These are phyloP conservation scores for Brachycybe producta DNA, from an alignment of 2,888 invertebrate species.

Conservation along the genomic window DNA sequence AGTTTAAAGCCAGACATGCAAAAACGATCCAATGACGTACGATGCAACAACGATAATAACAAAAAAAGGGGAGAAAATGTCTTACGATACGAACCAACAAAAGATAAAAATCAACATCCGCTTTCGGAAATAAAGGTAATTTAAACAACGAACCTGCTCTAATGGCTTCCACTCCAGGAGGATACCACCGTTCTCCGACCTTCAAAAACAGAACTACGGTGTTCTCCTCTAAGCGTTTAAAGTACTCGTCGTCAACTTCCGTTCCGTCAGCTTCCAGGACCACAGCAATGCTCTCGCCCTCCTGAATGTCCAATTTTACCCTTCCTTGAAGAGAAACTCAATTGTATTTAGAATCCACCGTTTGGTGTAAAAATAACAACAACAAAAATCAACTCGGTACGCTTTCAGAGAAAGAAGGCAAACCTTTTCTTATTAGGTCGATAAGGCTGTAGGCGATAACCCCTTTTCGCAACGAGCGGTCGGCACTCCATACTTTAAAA, in stretches of 20 bases:
- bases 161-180: constrained; percentile 86
- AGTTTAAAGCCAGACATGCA: neutral
- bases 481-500: constrained; percentile 21
- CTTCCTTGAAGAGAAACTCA: constrained; percentile 46
- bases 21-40: no score
- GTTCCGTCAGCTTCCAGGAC: constrained; percentile 86
- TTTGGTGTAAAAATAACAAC: neutral
- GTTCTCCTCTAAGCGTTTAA: constrained; percentile 79
- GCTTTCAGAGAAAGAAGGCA: neutral
- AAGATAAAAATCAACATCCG: neutral
- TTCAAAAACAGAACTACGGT: constrained; percentile 76
- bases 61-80: neutral
- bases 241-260: constrained; percentile 90
- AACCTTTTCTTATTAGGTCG: constrained; percentile 20
- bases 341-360: no score
- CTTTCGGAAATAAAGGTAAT: neutral
- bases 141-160: constrained; percentile 57
- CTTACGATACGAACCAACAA: neutral
- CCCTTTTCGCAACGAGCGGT: constrained; percentile 20
- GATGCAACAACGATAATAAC: neutral
- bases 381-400: neutral
- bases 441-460: constrained; percentile 17
- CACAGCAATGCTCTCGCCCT: constrained; percentile 59
- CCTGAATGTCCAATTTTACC: constrained; percentile 78
- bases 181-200: constrained; percentile 83